phyloP scores from a whole-genome alignment of 2,888 invertebrate genomes.

The Tachina lurida region DNA sequence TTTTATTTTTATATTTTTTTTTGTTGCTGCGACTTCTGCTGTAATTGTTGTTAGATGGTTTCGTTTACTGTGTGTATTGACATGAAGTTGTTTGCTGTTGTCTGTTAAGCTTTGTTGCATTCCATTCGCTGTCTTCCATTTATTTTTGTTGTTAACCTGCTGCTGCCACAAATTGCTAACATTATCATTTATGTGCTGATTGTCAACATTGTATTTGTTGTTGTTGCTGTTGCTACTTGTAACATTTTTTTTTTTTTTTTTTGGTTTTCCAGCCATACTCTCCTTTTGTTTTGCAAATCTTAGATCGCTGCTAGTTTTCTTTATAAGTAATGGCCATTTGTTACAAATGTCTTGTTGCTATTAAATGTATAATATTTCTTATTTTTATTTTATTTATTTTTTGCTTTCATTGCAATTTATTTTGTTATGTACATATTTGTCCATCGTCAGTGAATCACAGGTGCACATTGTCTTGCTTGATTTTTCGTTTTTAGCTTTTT shows the following conservation, averaged over 20 bases:
- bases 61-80: constrained; percentile 41
- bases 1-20: background rate
- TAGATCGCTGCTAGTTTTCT: constrained; percentile 3
- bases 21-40: background rate
- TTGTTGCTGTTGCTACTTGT: constrained; percentile 6
- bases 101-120: constrained; percentile 27
- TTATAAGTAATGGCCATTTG: constrained; percentile 28
- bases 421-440: constrained; percentile 43
- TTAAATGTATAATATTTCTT: constrained; percentile 25
- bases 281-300: background rate
- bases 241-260: constrained; percentile 15
- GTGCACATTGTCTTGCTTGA: constrained; percentile 33
- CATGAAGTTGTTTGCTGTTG: constrained; percentile 42
- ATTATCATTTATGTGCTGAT: constrained; percentile 60
- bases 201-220: constrained; percentile 27
- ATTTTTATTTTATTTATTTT: constrained; percentile 26
- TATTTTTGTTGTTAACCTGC: constrained; percentile 47
- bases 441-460: constrained; percentile 44
- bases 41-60: constrained; percentile 33
- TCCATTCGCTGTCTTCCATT: constrained; percentile 23
- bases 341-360: constrained; percentile 43
- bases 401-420: constrained; percentile 27
- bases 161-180: constrained; percentile 69
- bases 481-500: background rate
- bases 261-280: constrained; percentile 20